A percentile compares a stretch with the other conserved stretches of the same genome.
Evolutionary conservation across 2,888 invertebrate genomes (phyloP).

Genomic region (Drosophila monieri): DNA sequence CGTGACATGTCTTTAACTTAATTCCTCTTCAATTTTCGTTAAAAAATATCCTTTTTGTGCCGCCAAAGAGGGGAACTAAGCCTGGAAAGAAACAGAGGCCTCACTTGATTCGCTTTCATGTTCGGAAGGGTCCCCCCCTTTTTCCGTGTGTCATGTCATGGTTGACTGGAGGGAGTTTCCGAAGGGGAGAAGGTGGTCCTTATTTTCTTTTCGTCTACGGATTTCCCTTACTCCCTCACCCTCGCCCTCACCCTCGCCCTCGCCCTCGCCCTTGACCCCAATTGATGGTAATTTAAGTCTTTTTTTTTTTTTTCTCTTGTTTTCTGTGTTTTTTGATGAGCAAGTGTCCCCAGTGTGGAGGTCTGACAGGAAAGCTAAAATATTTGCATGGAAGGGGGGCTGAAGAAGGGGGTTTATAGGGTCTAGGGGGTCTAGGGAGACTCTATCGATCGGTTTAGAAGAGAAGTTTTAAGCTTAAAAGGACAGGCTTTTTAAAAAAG

Average conservation of each 20-base stretch:
- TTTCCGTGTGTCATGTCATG: constrained; percentile 55
- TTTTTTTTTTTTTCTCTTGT: background rate
- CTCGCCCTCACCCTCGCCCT: constrained; percentile 36
- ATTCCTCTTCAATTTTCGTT: background rate
- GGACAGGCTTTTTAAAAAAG: background rate
- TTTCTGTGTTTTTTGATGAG: constrained; percentile 13
- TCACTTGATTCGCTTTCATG: constrained; percentile 39
- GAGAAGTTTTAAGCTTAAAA: background rate
- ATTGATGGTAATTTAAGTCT: constrained; percentile 40
- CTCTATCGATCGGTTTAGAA: too few relatives aligned
- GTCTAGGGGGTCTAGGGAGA: background rate
- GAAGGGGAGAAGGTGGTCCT: constrained; percentile 2
- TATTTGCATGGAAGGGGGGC: constrained; percentile 32
- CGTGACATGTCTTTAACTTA: background rate
- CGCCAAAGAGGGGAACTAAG: too few relatives aligned
- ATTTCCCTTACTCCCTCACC: constrained; percentile 31
- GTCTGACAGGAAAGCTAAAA: constrained; percentile 25
- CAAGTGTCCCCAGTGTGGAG: constrained; percentile 13
- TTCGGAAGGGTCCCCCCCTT: background rate
- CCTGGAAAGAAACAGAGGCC: constrained; percentile 18
- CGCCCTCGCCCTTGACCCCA: constrained; percentile 48
- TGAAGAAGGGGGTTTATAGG: background rate
- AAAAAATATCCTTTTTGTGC: constrained; percentile 6
- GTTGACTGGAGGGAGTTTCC: constrained; percentile 34
- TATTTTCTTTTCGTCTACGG: constrained; percentile 20